Conservation (phyloP, 2,113 vertebrate genomes). For the Lampris incognitus region DNA sequence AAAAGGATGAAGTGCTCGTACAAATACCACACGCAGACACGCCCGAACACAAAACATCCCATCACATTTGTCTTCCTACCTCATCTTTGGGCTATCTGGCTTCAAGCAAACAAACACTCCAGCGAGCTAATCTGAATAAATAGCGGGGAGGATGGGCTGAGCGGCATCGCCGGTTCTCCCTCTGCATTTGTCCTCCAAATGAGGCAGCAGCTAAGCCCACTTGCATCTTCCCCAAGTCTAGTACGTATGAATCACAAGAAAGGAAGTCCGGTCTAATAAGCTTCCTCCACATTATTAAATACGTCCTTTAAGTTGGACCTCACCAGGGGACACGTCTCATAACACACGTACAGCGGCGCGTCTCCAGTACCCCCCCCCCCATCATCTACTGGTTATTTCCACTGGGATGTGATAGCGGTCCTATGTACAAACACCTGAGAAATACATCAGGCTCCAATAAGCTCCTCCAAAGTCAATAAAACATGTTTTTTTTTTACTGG, state of each 20-base stretch:
- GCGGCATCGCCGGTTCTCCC: neutral
- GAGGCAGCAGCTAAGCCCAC: constrained; percentile 15
- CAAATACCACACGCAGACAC: constrained; percentile 36
- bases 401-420: constrained; percentile 56
- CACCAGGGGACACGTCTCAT: constrained; percentile 28
- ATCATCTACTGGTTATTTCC: constrained; percentile 60
- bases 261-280: constrained; percentile 7
- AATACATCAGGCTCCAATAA: constrained; percentile 63
- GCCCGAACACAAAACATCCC: constrained; percentile 23
- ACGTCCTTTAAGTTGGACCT: constrained; percentile 31
- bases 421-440: constrained; percentile 50
- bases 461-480: constrained; percentile 75
- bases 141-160: constrained; percentile 28
- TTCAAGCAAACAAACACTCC: constrained; percentile 73
- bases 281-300: constrained; percentile 46
- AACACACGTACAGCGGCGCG: constrained; percentile 41
- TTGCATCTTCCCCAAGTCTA: constrained; percentile 19
- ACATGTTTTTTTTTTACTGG: constrained; percentile 70
- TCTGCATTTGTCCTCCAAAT: constrained; percentile 34
- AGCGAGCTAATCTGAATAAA: constrained; percentile 71
- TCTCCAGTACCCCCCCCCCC: constrained; percentile 3
- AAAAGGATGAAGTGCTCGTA: constrained; percentile 21
- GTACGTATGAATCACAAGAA: constrained; percentile 36
- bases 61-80: constrained; percentile 63
- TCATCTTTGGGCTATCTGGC: constrained; percentile 53